Conservation (phyloP, 2,797 vertebrate genomes). For the Poecilia velifera region DNA sequence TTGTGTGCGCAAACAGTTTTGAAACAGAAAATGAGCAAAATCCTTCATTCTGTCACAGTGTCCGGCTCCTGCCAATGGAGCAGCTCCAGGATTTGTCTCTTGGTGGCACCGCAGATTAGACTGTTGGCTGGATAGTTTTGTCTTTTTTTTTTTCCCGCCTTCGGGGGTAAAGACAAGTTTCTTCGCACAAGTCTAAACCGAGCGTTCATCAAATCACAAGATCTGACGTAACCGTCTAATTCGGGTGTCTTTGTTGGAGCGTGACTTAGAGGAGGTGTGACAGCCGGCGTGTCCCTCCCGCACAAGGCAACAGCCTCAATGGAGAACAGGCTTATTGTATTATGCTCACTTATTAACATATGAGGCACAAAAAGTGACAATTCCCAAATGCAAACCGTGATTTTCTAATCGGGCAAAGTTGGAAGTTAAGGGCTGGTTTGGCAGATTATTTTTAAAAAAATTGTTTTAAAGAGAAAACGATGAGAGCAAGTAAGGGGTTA, state of each 20-base stretch:
- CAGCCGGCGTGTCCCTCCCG: constrained; percentile 45
- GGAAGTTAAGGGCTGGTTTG: constrained; percentile 13
- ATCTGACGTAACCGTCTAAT: constrained; percentile 55
- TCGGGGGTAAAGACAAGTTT: constrained; percentile 35
- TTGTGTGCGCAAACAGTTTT: constrained; percentile 16
- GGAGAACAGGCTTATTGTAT: constrained; percentile 25
- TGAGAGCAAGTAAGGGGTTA: constrained; percentile 33
- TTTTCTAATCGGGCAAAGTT: constrained; percentile 7
- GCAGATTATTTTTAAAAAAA: not conserved
- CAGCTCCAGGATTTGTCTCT: constrained; percentile 57
- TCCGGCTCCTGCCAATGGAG: constrained; percentile 45
- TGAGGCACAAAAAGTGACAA: constrained; percentile 26
- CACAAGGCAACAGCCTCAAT: constrained; percentile 35
- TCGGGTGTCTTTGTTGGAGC: constrained; percentile 43
- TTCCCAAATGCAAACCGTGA: constrained; percentile 18
- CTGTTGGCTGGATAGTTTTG: constrained; percentile 44
- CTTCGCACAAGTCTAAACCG: constrained; percentile 40
- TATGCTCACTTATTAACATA: constrained; percentile 38
- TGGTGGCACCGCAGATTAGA: constrained; percentile 51
- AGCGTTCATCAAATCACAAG: constrained; percentile 39
- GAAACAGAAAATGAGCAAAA: constrained; percentile 58
- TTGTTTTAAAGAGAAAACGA: constrained; percentile 7
- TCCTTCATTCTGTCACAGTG: constrained; percentile 42
- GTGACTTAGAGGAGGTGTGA: constrained; percentile 63
- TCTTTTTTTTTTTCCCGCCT: constrained; percentile 4